These are phyloP conservation scores for Lerema accius DNA, from an alignment of 1,140 invertebrate species.

Conservation along the genomic window DNA sequence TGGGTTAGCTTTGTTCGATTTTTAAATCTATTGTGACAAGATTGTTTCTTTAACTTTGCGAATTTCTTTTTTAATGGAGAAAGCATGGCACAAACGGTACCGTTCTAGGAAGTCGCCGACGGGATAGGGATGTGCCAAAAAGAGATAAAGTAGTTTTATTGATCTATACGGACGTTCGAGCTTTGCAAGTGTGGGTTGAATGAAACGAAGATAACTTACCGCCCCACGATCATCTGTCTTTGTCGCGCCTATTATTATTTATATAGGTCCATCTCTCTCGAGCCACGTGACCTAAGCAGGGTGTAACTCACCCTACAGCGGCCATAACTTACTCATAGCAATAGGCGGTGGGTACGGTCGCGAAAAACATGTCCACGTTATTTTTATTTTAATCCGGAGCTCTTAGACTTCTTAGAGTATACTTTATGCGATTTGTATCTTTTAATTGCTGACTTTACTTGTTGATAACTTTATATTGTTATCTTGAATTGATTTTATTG, in stretches of 20 bases:
- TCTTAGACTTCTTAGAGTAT: background rate
- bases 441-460: no score
- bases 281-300: constrained; percentile 81
- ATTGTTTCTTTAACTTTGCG: constrained; percentile 40
- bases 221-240: constrained; percentile 67
- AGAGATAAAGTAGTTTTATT: constrained; percentile 85
- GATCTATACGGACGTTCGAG: constrained; percentile 82
- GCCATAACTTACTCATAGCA: constrained; percentile 84
- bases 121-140: constrained; percentile 83
- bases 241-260: constrained; percentile 46
- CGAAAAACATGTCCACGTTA: constrained; percentile 75
- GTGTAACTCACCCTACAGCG: constrained; percentile 81
- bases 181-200: constrained; percentile 81
- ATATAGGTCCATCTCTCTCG: constrained; percentile 60
- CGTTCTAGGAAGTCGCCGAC: constrained; percentile 77
- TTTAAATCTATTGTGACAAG: constrained; percentile 42
- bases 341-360: constrained; percentile 81
- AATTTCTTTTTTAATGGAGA: constrained; percentile 60
- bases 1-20: constrained; percentile 19
- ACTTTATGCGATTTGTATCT: constrained; percentile 19
- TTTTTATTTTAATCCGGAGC: constrained; percentile 50
- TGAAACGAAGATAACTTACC: constrained; percentile 82
- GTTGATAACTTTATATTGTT: no score
- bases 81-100: constrained; percentile 58
- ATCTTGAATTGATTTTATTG: no score